Base-by-base conservation (phyloP, 1,140 invertebrate genomes). In the Eulimnadia texana region DNA sequence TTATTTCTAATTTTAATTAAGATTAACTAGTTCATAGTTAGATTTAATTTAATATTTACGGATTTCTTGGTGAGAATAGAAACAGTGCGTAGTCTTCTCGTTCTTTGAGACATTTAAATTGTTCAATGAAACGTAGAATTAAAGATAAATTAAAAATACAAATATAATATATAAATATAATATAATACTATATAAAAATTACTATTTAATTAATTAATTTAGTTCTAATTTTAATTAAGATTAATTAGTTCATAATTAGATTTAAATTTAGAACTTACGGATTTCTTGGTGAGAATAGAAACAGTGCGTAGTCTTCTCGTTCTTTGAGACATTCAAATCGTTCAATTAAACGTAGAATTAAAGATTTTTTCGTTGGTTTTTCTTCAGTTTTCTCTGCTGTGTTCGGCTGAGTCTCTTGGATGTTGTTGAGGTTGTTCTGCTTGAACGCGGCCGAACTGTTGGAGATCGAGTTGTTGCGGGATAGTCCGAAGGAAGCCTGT, bases 41-140 rank as follows among this genome's bases (percentile, higher is more conserved):
- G 33, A 6, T 6, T 42, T 42, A 42, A 42, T 3, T 19, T 49
- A 64, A 66, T 47, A 70, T 73, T 77, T 79, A 90, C 86, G 76
- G 78, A 74, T 93, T 92, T 63, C 88, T 80, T 29, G 83, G 83
- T 50, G 86, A 79, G 71, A 96, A 91, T 59, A 96, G 70, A 70
- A 91, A 97, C 28, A 94, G 74, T 0, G 92, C 86, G 73, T 85
- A 92, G 69, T 94, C 86, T 61, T 87, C 82, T 66, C 90, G 79
- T 67, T 88, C 84, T 70, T 88, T 85, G 68, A 95, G 80, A 74
- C 86, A 93, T 51, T 84, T 84, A 62, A 81, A 83, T 20, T 84
- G 82, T 62, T 72, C 66, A 52, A 72, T 65, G 27, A 68, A 63
- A 59, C 71, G 68, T 50, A 66, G 68, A 65, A 68, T 67, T 16